A percentile compares a stretch with the other conserved stretches of the same genome.
These are phyloP conservation scores for Lamellibrachia luymesi DNA, from an alignment of 1,140 invertebrate genomes.

Conservation along the genomic window DNA sequence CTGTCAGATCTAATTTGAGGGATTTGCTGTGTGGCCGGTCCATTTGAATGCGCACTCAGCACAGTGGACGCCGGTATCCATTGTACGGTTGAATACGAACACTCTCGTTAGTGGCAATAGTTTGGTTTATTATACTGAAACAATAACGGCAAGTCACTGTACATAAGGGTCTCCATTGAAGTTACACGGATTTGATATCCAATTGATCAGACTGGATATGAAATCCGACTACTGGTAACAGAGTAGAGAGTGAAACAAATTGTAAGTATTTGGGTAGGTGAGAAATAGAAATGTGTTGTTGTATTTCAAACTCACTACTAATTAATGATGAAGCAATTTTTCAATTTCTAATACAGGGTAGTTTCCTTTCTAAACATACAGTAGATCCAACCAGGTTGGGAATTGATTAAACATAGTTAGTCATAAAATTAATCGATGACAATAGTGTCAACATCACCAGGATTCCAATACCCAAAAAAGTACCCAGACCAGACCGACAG, in stretches of 20 bases:
- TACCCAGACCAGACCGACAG: too few relatives aligned
- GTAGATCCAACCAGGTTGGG: too few relatives aligned
- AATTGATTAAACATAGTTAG: too few relatives aligned
- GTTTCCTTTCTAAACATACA: too few relatives aligned
- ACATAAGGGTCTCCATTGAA: neutral
- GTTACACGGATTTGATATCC: neutral
- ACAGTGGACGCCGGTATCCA: neutral
- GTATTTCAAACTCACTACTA: too few relatives aligned
- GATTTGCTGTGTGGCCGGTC: neutral
- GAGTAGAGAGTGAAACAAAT: neutral
- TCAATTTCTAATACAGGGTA: too few relatives aligned
- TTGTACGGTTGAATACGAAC: neutral
- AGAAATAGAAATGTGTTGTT: too few relatives aligned
- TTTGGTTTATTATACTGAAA: neutral
- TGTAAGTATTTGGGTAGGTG: neutral
- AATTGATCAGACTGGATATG: neutral
- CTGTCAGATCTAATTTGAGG: neutral
- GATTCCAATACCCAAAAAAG: too few relatives aligned
- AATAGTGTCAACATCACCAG: too few relatives aligned
- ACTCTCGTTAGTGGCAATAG: too few relatives aligned
- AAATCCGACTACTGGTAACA: neutral
- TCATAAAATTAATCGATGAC: too few relatives aligned
- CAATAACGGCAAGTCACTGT: neutral
- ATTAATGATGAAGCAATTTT: too few relatives aligned
- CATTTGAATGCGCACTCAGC: neutral